Evolutionary conservation across 2,888 invertebrate species (phyloP), one percentile per base, ranked within the genome.

Genomic region (Chymomyza caudatula): DNA sequence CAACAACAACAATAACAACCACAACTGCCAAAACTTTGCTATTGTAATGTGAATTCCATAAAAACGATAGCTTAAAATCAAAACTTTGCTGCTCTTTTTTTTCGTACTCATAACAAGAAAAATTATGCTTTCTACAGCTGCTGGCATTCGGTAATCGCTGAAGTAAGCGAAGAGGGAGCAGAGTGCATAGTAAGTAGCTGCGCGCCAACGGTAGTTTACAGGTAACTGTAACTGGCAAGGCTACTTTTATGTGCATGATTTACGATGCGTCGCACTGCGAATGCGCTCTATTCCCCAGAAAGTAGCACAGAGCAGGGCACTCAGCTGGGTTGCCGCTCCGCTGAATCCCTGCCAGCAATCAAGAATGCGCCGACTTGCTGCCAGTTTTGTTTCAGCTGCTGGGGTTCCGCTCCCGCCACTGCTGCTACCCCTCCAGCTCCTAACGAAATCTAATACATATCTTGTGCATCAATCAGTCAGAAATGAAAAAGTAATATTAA

Each of bases 91-190:
- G 29, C 29, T 37, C 29, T 37, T 37, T 37, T 65, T 74, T 73
- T 67, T 59, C 44, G 63, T 53, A 49, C 63, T 63, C 64, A 74
- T n/a, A n/a, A 68, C 53, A 71, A 74, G 69, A 72, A 76, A 74
- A 70, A 77, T 77, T 71, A 70, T 78, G 85, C 71, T 67, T 78
- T 81, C 67, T 78, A 84, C 74, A 60, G 71, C 62, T 57, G n/a
- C 43, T 59, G 71, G 71, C 62, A 65, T 37, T 65, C 62, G 70
- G 62, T 71, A 70, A 70, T 70, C 61, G 71, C 59, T 37, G 23
- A 54, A 65, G 60, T 69, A 17, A 20, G 19, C 51, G 22, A 11
- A 20, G 51, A 13, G 51, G 47, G 17, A 17, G 11, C 5, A 19
- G 20, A 19, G 17, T 11, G 13, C 13, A 49, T 11, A 11, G 19